Evolutionary conservation across 2,888 invertebrate genomes (phyloP).

Genomic region (Habroteleia sp.): DNA sequence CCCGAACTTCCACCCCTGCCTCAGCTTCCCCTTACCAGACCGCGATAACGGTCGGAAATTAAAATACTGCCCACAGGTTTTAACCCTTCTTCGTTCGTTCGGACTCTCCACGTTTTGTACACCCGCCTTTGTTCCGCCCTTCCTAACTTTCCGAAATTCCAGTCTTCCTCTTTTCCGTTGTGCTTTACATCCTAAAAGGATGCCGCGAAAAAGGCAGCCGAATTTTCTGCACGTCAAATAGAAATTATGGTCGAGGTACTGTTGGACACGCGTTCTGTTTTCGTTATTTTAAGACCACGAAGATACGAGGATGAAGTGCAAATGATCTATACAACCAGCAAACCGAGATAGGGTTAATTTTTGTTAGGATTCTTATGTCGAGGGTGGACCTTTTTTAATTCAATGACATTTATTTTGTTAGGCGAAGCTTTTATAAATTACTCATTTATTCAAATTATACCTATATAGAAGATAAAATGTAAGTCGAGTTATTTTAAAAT

Average conservation of each 20-base stretch:
- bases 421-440: constrained; percentile 36
- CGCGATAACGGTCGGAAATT: constrained; percentile 80
- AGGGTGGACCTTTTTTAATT: constrained; percentile 45
- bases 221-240: constrained; percentile 58
- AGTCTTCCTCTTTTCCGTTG: constrained; percentile 57
- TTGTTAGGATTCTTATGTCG: constrained; percentile 27
- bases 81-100: constrained; percentile 74
- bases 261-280: constrained; percentile 52
- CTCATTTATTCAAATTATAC: constrained; percentile 20
- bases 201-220: constrained; percentile 52
- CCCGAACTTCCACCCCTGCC: constrained; percentile 72
- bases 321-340: constrained; percentile 33
- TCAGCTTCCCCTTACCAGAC: constrained; percentile 60
- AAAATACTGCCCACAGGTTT: constrained; percentile 79
- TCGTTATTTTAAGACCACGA: constrained; percentile 45
- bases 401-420: constrained; percentile 39
- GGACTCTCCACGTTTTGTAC: constrained; percentile 56
- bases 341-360: constrained; percentile 19
- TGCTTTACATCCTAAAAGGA: constrained; percentile 58
- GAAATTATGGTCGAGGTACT: constrained; percentile 45
- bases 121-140: constrained; percentile 65
- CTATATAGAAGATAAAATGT: neutral
- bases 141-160: constrained; percentile 61
- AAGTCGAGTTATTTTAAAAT: constrained; percentile 5
- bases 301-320: constrained; percentile 38